Base-by-base conservation (phyloP, 2,113 vertebrate species). In the Addax nasomaculatus region DNA sequence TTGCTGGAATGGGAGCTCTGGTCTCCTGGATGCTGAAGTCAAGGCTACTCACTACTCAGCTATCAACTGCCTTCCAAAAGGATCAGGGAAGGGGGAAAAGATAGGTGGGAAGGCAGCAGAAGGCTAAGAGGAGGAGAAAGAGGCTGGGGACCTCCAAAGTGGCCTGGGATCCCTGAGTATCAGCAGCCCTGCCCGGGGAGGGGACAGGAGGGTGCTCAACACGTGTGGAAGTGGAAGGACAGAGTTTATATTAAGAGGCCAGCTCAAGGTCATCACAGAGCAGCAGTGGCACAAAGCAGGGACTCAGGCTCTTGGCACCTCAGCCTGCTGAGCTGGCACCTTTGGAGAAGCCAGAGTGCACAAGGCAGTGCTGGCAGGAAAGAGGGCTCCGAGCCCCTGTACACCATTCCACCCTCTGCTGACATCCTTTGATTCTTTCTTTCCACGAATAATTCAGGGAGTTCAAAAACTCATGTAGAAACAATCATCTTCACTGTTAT, bases 351-450 rank as follows among this genome's bases (percentile, higher is more conserved):
- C 97, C 64, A 64, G 51, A 45, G 87, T 30, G 58, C 92, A 88
- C 90, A 88, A 8, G 79, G 93, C 58, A 93, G 96, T 49, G 33
- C 47, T 92, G 96, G 89, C 94, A 97, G 92, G 84, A 93, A 43
- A 33, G 21, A 51, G 70, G 60, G 58, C 33, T 45, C 43, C 33
- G 36, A 19, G 79, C 3, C 2, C 1, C 85, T 70, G 16, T 36
- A 43, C 39, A 23, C 39, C 43, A 89, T 36, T 60, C 79, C 49
- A 29, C 62, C 62, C 62, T 81, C 64, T 60, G 51, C 15, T 55
- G 51, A 78, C 55, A 79, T 53, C 30, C 81, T 78, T 83, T 83
- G 87, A 78, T 85, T 96, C 94, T 91, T 79, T 94, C 85, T 92
- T 94, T 85, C 76, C 53, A 78, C 4, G 1, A 70, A 51, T 29